Evolutionary conservation across 2,797 vertebrate species (phyloP), one percentile per base, ranked within the genome.

Genomic region (Epinephelus coioides): DNA sequence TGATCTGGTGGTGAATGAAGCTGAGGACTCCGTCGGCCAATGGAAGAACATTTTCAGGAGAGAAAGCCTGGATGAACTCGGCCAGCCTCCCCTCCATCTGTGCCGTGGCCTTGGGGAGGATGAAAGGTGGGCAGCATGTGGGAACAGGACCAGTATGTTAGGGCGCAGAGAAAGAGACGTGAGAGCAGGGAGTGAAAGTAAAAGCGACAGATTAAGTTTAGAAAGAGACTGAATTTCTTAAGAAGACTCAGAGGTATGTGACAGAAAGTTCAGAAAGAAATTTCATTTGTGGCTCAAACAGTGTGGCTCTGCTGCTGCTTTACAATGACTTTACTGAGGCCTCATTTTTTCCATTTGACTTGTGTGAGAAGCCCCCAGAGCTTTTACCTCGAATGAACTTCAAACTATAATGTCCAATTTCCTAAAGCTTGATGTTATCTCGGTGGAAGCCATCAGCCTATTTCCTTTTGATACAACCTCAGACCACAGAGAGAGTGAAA

Each of bases 1-100:
- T 95, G 65, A 98, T 96, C 94, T 98, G 97, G 89, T 98, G 97
- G 88, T 98, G 97, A 86, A 98, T 98, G 89, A 98, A 98, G 92
- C 97, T 98, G 77, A 98, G 96, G 40, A 97, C 96, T 0, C 97
- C 97, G 0, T 98, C 97, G 0, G 95, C 95, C 76, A 98, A 90
- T 0, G 96, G 97, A 7, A 97, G 93, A 63, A 96, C 95, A 10
- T 91, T 97, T 70, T 97, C 97, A 0, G 97, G 97, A 47, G 96
- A 96, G 10, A 95, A 97, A 21, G 92, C 88, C 2, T 94, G 94
- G 68, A 97, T 94, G 43, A 98, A 97, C 71, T 97, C 96, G 0
- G 95, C 93, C 78, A 98, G 92, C 57, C 96, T 92, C 69, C 95
- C 97, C 87, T 98, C 97, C 97, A 98, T 98, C 94, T 98, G 97